Base-by-base conservation (phyloP, 2,888 invertebrate species). In the Carabus problematicus region DNA sequence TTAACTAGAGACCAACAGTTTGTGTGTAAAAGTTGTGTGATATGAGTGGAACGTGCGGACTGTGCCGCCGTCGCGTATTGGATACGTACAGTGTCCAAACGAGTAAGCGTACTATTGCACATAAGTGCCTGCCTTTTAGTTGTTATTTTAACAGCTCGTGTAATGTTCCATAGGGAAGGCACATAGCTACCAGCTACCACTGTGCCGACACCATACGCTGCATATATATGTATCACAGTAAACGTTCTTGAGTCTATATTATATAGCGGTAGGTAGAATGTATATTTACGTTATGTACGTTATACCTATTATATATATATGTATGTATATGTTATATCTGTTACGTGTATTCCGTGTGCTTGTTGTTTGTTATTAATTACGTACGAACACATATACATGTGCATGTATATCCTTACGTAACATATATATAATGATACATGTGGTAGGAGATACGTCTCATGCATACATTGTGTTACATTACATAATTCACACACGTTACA, bases 121-220 rank as follows among this genome's bases (percentile, higher is more conserved):
- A 80, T 78, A 79, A 71, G 79, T 80, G 81, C 80, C 80, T 81
- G 81, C 81, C 81, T 80, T 80, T 79, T 79, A 79, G 78, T 80
- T 79, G 78, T 79, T 75, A 78, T 79, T 75, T 75, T 75, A 77
- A 78, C 77, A 79, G 78, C 79, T 80, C 78, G 78, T 79, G 78
- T 60, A 81, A 80, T 80, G 79, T 79, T 80, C 79, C 79, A 79
- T 79, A 77, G 78, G 75, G 77, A 81, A 80, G 80, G 80, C 81
- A 81, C 80, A 78, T 77, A 76, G 78, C 79, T 79, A 74, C 58
- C 67, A 67, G 69, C 69, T 69, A 69, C 61, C 56, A 62, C 76
- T 79, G 80, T 79, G 80, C 79, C 80, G 75, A 78, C 79, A 80
- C 78, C 78, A 78, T 78, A 77, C 79, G 79, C 78, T 79, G 78